These are phyloP conservation scores for Zophobas morio DNA, from an alignment of 1,140 invertebrate genomes.

Conservation along the genomic window DNA sequence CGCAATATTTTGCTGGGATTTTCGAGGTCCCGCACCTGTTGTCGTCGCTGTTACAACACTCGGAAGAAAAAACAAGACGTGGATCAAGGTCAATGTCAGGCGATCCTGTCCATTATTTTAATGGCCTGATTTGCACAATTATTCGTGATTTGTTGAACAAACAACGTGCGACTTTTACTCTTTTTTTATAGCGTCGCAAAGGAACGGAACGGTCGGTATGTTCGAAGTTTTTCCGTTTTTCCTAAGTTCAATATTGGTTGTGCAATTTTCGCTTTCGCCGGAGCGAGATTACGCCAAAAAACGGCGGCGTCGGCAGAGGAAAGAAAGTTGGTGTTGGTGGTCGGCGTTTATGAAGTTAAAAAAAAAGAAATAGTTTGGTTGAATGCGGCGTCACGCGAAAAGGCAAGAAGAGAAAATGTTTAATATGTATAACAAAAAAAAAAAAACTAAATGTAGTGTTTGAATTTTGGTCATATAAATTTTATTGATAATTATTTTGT, in stretches of 20 bases:
- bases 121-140: background rate
- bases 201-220: background rate
- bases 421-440: too few species aligned
- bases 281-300: background rate
- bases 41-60: background rate
- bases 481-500: too few species aligned
- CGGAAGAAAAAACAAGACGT: constrained; percentile 22
- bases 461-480: too few species aligned
- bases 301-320: background rate
- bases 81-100: constrained; percentile 23
- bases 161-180: constrained; percentile 11
- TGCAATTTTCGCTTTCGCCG: background rate
- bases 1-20: constrained; percentile 22
- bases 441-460: too few species aligned
- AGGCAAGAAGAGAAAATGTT: too few species aligned
- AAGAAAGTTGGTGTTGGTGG: background rate
- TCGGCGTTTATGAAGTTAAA: too few species aligned
- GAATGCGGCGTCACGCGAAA: too few species aligned
- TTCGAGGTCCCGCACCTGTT: constrained; percentile 13
- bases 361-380: too few species aligned
- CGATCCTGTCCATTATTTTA: constrained; percentile 19
- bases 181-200: background rate
- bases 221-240: background rate
- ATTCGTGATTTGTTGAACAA: background rate
- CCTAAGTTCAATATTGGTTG: background rate